Evolutionary conservation across 2,113 vertebrate genomes (phyloP).

Genomic region (Ariopsis seemanni): DNA sequence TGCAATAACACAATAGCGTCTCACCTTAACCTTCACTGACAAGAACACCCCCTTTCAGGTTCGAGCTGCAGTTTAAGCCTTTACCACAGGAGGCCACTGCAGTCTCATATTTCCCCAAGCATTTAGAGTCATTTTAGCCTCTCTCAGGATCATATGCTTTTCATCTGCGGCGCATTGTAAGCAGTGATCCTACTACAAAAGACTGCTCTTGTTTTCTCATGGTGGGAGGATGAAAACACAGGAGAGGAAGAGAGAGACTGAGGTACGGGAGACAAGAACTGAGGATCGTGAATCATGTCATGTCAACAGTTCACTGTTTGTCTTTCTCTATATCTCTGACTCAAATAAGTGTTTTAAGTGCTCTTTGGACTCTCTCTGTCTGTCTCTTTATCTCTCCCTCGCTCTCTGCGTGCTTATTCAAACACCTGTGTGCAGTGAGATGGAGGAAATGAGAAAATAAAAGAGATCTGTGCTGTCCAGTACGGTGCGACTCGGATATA

Average conservation of each 20-base stretch:
- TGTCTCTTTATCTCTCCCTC: background rate
- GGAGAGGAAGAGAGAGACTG: constrained; percentile 21
- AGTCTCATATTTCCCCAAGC: constrained; percentile 15
- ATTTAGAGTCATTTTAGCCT: constrained; percentile 64
- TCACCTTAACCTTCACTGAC: constrained; percentile 16
- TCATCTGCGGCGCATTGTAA: constrained; percentile 67
- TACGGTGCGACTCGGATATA: background rate
- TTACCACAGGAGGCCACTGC: constrained; percentile 53
- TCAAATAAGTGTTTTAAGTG: constrained; percentile 37
- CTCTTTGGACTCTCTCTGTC: constrained; percentile 6
- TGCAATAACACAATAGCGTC: constrained; percentile 13
- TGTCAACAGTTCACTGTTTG: constrained; percentile 52
- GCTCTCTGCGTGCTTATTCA: background rate
- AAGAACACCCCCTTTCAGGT: background rate
- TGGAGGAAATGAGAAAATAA: background rate
- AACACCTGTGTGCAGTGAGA: constrained; percentile 27
- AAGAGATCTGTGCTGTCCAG: constrained; percentile 7
- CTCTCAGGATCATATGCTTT: constrained; percentile 72
- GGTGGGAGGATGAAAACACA: constrained; percentile 42
- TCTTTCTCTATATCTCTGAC: background rate
- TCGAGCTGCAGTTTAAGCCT: constrained; percentile 14
- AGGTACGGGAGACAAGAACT: constrained; percentile 30
- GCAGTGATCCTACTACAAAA: constrained; percentile 64
- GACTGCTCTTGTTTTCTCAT: constrained; percentile 53
- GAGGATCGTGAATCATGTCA: constrained; percentile 41